A percentile compares a stretch with the other conserved stretches of the same genome.
These are phyloP conservation scores for Mylabris phalerata DNA, from an alignment of 1,140 invertebrate species.

Conservation along the genomic window DNA sequence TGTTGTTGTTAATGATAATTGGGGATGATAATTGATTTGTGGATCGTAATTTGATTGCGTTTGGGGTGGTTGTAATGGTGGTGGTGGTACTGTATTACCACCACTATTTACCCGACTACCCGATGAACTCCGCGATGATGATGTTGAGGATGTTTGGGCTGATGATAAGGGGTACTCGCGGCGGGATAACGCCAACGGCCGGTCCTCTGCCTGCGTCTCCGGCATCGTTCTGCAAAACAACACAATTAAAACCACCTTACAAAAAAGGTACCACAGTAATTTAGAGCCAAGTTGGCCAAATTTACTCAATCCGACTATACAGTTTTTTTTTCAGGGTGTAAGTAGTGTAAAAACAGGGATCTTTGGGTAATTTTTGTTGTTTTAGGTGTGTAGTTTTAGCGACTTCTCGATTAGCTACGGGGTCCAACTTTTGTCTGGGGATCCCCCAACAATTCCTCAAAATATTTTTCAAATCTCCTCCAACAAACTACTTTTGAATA, in stretches of 20 bases:
- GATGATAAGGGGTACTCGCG: constrained; percentile 30
- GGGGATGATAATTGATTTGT: constrained; percentile 62
- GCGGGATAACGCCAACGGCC: constrained; percentile 30
- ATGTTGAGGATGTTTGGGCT: constrained; percentile 1
- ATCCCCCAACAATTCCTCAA: no score
- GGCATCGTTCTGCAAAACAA: constrained; percentile 26
- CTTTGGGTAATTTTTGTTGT: no score
- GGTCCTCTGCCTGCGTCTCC: constrained; percentile 31
- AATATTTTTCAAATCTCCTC: no score
- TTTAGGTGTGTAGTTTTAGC: no score
- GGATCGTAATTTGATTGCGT: constrained; percentile 52
- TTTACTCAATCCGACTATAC: neutral
- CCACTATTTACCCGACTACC: constrained; percentile 37
- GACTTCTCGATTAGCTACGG: no score
- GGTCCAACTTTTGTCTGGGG: no score
- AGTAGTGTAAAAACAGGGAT: no score
- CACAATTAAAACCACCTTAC: neutral
- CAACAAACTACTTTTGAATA: no score
- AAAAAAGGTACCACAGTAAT: neutral
- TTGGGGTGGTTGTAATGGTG: constrained; percentile 34
- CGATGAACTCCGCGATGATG: constrained; percentile 38
- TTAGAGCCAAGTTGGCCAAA: neutral
- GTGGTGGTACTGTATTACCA: no score
- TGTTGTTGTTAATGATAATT: constrained; percentile 44
- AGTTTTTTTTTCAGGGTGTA: neutral